A percentile compares a stretch with the other conserved stretches of the same genome.
These are phyloP conservation scores for Silurus meridionalis DNA, from an alignment of 2,113 vertebrate species.

Conservation along the genomic window DNA sequence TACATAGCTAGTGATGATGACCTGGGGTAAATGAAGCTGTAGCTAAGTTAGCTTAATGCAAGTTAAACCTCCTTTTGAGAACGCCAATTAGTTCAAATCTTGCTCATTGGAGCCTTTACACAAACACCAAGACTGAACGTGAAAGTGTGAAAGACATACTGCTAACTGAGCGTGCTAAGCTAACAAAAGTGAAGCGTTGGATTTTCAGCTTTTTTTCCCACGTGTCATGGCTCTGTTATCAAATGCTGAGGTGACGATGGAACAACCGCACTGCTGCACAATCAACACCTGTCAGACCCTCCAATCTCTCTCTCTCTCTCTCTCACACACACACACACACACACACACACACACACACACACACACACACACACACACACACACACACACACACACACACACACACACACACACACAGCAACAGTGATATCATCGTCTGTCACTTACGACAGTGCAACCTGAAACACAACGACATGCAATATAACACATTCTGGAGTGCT, in stretches of 20 bases:
- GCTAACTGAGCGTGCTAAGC: neutral
- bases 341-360: neutral
- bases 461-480: neutral
- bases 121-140: neutral
- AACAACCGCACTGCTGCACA: neutral
- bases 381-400: neutral
- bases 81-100: no score
- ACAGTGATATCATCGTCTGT: neutral
- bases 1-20: no score
- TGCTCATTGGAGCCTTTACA: no score
- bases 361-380: neutral
- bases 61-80: no score
- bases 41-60: no score
- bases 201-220: neutral
- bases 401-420: neutral
- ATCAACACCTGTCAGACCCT: constrained; percentile 26
- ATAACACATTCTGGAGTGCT: neutral
- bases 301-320: neutral
- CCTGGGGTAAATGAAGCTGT: no score
- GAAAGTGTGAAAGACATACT: neutral
- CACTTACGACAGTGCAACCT: neutral
- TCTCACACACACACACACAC: neutral
- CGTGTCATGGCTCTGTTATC: neutral
- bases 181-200: neutral
- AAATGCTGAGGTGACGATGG: neutral